Evolutionary conservation across 2,797 vertebrate species (phyloP).

Genomic region (Synaphobranchus kaupii): DNA sequence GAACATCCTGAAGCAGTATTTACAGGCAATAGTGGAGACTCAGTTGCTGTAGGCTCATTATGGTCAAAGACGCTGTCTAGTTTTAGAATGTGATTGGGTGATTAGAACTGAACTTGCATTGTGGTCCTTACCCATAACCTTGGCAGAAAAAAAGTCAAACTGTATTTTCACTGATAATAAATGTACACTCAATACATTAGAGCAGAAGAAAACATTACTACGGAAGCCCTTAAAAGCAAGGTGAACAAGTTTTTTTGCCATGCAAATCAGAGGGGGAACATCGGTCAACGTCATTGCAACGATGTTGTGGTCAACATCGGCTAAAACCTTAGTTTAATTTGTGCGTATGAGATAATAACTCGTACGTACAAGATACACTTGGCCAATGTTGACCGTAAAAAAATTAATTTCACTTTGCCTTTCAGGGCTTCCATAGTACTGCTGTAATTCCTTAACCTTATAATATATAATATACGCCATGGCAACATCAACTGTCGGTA

Average conservation of each 20-base stretch:
- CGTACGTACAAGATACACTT: no score
- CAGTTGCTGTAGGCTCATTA: neutral
- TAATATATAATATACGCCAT: no score
- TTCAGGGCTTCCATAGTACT: no score
- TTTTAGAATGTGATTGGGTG: neutral
- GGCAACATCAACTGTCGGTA: no score
- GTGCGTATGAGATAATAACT: no score
- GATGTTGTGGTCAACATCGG: neutral
- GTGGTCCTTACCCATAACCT: neutral
- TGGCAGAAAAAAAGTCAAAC: neutral
- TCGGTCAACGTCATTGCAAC: neutral
- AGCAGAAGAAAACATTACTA: neutral
- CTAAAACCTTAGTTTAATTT: no score
- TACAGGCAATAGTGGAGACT: conserved; percentile 57
- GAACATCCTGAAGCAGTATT: conserved; percentile 65
- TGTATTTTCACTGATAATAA: conserved; percentile 14
- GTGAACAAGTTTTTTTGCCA: neutral
- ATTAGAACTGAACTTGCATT: neutral
- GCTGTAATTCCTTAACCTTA: no score
- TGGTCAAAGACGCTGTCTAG: neutral
- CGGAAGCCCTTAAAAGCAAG: no score
- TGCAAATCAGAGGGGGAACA: neutral
- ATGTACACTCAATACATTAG: neutral
- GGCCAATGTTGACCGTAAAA: no score
- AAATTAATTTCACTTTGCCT: no score